Percentiles rank a stretch among this genome's conserved stretches.
phyloP scores from a whole-genome alignment of 2,888 invertebrate genomes.

The Rhingia rostrata region DNA sequence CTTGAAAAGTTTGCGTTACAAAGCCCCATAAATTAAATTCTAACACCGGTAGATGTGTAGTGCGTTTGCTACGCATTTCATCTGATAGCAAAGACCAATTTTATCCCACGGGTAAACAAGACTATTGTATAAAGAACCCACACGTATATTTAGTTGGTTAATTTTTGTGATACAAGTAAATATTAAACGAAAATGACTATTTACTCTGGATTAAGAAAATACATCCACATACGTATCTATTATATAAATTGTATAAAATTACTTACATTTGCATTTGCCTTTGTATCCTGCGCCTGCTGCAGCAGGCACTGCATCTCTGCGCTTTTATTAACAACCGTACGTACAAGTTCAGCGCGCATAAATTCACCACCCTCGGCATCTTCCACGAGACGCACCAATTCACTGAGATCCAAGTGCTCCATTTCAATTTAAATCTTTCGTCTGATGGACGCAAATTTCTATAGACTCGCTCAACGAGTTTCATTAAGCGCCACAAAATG shows the following conservation, averaged over 20 bases:
- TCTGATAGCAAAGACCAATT: no score
- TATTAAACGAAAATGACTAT: neutral
- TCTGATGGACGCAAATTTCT: neutral
- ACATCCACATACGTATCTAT: no score
- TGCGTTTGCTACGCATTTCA: no score
- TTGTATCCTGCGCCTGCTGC: constrained; percentile 30
- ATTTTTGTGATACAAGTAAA: neutral
- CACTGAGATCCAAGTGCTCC: constrained; percentile 64
- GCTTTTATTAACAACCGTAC: constrained; percentile 60
- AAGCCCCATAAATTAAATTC: no score
- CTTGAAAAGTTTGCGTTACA: no score
- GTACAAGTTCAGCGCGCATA: constrained; percentile 49
- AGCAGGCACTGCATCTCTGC: constrained; percentile 54
- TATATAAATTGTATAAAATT: neutral
- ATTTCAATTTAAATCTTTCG: constrained; percentile 33
- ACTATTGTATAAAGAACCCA: neutral
- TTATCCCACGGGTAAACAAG: neutral
- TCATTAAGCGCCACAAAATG: constrained; percentile 3
- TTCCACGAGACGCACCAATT: constrained; percentile 58
- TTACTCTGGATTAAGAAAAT: neutral
- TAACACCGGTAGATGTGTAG: no score
- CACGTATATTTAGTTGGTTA: neutral
- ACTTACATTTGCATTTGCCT: constrained; percentile 54
- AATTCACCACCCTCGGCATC: constrained; percentile 44
- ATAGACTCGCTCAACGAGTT: neutral